Evolutionary conservation across 2,113 vertebrate species (phyloP).

Genomic region (Cyprinodon brontotheroides): DNA sequence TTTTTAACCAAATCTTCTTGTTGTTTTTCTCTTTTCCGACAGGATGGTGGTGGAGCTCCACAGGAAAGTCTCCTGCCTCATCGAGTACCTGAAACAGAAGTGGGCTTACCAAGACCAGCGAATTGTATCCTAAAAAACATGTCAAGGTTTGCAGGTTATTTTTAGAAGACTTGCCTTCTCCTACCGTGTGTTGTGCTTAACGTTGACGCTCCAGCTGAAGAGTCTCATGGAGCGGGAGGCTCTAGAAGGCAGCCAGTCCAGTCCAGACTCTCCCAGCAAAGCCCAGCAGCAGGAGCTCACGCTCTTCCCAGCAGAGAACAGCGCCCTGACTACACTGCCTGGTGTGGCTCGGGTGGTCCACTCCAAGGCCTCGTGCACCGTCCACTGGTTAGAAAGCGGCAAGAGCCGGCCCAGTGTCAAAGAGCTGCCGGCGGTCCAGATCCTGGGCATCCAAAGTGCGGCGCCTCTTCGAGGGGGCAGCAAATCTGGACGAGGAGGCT

Average conservation of each 20-base stretch:
- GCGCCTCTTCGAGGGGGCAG: slow-evolving; percentile 27
- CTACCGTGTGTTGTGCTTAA: slow-evolving; percentile 73
- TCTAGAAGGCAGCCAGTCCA: slow-evolving; percentile 81
- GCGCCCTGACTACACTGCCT: slow-evolving; percentile 86
- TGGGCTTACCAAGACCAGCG: slow-evolving; percentile 94
- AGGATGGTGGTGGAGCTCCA: slow-evolving; percentile 99
- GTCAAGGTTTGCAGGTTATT: not conserved
- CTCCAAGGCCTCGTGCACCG: slow-evolving; percentile 97
- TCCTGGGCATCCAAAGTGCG: slow-evolving; percentile 89
- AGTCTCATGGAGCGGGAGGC: slow-evolving; percentile 84
- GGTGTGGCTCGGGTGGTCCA: slow-evolving; percentile 96
- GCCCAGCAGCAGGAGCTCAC: slow-evolving; percentile 84
- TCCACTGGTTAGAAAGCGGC: slow-evolving; percentile 96
- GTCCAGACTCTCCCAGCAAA: slow-evolving; percentile 46
- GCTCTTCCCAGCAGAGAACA: slow-evolving; percentile 91
- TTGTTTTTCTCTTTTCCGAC: not conserved
- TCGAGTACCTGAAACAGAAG: slow-evolving; percentile 97
- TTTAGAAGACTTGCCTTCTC: not conserved
- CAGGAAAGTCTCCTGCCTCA: slow-evolving; percentile 96
- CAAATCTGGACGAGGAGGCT: slow-evolving; percentile 58
- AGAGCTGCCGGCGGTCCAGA: slow-evolving; percentile 92
- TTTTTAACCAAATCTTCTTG: not conserved
- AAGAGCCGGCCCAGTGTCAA: slow-evolving; percentile 87
- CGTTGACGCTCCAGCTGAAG: slow-evolving; percentile 82
- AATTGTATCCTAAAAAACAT: slow-evolving; percentile 89